Evolutionary conservation across 2,113 vertebrate species (phyloP).

Genomic region (Callaeas wilsoni): DNA sequence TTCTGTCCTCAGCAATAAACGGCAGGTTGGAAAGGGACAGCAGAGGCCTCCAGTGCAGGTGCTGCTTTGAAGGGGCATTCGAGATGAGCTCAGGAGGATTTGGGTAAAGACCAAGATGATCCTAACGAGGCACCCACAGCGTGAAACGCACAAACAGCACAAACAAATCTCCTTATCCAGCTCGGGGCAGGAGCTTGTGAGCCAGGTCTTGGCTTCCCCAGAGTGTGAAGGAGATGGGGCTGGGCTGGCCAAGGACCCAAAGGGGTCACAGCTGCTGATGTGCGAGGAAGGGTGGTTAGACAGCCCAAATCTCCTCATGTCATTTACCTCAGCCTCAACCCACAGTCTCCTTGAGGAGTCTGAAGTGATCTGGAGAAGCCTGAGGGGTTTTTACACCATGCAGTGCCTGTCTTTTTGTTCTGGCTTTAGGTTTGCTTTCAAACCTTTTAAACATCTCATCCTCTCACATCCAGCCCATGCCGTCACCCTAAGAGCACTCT

Average conservation of each 20-base stretch:
- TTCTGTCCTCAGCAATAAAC: neutral
- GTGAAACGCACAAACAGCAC: neutral
- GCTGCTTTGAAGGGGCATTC: neutral
- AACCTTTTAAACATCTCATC: neutral
- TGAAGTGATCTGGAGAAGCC: neutral
- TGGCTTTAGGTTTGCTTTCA: slow-evolving; percentile 10
- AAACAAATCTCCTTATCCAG: neutral
- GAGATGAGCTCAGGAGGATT: neutral
- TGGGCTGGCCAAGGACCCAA: neutral
- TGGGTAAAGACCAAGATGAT: neutral
- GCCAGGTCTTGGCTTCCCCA: neutral
- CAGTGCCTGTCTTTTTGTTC: neutral
- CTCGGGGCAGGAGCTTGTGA: neutral
- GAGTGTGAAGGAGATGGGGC: neutral
- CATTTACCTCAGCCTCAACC: neutral
- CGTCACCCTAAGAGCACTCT: neutral
- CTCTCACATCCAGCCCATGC: neutral
- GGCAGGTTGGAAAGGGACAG: neutral
- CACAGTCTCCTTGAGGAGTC: neutral
- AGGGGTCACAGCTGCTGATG: no score
- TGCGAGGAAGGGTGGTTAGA: neutral
- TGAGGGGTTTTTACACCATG: neutral
- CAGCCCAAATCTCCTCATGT: neutral
- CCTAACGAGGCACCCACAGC: neutral
- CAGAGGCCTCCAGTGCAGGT: neutral